phyloP scores from a whole-genome alignment of 2,113 vertebrate genomes.

The Eubucco bourcierii region DNA sequence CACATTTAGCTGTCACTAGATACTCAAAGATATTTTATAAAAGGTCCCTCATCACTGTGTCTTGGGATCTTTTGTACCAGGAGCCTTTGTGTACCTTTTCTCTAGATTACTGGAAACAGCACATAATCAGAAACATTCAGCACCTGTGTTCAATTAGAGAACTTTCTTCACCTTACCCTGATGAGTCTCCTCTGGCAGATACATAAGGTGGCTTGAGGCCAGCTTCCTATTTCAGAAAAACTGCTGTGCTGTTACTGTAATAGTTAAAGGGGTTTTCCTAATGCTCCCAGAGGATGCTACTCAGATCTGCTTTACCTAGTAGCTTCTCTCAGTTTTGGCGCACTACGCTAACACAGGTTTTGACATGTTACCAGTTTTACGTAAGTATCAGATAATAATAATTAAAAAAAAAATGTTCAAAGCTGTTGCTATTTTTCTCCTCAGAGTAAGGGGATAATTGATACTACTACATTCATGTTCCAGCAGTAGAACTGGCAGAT shows the following conservation, averaged over 20 bases:
- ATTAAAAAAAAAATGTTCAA: neutral
- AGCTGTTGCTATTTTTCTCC: neutral
- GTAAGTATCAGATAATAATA: neutral
- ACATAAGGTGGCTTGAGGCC: neutral
- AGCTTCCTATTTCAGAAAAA: neutral
- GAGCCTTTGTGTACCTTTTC: neutral
- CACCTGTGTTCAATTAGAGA: conserved; percentile 18
- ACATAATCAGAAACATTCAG: neutral
- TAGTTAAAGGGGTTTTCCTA: neutral
- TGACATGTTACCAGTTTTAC: neutral
- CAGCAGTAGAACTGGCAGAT: neutral
- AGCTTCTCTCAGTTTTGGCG: neutral
- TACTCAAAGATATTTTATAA: neutral
- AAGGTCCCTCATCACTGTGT: neutral
- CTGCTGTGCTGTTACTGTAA: neutral
- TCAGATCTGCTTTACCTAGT: neutral
- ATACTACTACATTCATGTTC: neutral
- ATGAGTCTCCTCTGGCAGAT: neutral
- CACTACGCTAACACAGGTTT: neutral
- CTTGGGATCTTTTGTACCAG: accelerated
- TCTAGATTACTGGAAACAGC: neutral
- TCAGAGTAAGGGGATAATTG: neutral
- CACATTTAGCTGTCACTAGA: neutral
- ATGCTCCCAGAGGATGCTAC: neutral
- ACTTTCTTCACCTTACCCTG: neutral